phyloP scores from a whole-genome alignment of 2,888 invertebrate species.

The Schrankia costaestrigalis region DNA sequence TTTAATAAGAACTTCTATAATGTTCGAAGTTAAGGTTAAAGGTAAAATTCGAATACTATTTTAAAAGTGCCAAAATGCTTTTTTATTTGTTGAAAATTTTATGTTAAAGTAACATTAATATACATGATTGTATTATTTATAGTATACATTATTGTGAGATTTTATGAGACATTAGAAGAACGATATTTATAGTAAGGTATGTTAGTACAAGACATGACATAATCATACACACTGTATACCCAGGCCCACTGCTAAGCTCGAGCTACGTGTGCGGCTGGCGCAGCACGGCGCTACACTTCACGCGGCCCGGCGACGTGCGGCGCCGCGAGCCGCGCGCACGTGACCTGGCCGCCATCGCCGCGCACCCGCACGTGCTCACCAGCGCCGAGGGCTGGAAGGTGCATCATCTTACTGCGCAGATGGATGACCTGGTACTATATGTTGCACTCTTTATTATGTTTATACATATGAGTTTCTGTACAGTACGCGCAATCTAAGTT shows the following conservation, averaged over 20 bases:
- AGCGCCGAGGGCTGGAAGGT: conserved; percentile 98
- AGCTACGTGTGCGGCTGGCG: conserved; percentile 75
- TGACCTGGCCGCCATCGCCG: conserved; percentile 91
- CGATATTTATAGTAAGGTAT: not conserved
- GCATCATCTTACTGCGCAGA: conserved; percentile 93
- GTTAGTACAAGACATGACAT: not conserved
- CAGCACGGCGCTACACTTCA: conserved; percentile 72
- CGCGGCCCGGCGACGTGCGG: conserved; percentile 87
- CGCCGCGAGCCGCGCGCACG: conserved; percentile 90
- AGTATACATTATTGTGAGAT: not conserved
- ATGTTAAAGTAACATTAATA: not conserved
- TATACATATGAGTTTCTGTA: no score
- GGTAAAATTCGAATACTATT: no score
- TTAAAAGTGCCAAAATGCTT: not conserved
- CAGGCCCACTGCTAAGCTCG: conserved; percentile 67
- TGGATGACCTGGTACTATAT: conserved; percentile 95
- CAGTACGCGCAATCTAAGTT: no score
- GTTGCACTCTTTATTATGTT: no score
- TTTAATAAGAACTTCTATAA: not conserved
- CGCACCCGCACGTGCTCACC: conserved; percentile 91
- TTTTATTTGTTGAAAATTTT: no score
- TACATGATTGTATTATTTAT: no score
- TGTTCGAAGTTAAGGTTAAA: no score
- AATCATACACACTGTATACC: not conserved
- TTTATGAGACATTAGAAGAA: no score